phyloP scores from a whole-genome alignment of 2,113 vertebrate genomes.

The Eulemur macaco region DNA sequence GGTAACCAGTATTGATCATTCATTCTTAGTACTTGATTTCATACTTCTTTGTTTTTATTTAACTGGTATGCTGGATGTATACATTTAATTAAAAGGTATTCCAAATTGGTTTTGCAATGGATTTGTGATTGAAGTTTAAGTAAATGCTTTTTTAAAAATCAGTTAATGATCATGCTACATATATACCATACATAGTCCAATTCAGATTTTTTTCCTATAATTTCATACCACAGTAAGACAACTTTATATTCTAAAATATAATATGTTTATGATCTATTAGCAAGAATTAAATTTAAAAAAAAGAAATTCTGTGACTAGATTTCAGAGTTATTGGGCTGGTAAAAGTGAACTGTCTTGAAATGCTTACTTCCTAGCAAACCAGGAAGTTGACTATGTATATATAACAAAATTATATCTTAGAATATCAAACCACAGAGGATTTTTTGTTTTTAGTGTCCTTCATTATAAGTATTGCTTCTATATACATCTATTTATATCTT shows the following conservation, averaged over 20 bases:
- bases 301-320: not conserved
- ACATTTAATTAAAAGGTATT: slow-evolving; percentile 12
- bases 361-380: not conserved
- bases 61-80: not conserved
- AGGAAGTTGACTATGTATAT: not conserved
- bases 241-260: not conserved
- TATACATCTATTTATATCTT: not conserved
- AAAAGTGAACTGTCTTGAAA: not conserved
- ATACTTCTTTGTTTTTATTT: slow-evolving; percentile 2
- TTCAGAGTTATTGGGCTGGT: not conserved
- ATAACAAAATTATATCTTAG: not conserved
- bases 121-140: not conserved
- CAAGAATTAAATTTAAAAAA: not conserved
- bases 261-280: not conserved
- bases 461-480: not conserved
- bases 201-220: slow-evolving; percentile 6
- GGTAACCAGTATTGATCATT: not conserved
- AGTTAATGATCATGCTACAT: not conserved
- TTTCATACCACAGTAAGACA: not conserved
- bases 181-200: not conserved
- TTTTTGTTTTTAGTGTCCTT: not conserved
- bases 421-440: not conserved
- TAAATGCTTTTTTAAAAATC: not conserved
- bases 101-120: not conserved
- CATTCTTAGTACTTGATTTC: not conserved